These are phyloP conservation scores for Notocelia uddmanniana DNA, from an alignment of 2,888 invertebrate species.

Conservation along the genomic window DNA sequence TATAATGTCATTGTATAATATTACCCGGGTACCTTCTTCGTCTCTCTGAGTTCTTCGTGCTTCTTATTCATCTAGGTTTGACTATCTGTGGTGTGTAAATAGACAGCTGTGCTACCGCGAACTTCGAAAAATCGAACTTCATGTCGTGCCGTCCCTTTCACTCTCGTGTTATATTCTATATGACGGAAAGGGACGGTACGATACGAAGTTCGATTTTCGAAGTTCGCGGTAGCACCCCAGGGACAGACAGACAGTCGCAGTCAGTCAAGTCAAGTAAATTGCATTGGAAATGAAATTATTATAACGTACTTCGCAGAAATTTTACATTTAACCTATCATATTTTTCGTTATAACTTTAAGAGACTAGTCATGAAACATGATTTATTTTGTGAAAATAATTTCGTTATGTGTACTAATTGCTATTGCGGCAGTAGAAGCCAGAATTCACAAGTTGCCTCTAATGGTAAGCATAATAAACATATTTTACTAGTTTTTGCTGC, in stretches of 20 bases:
- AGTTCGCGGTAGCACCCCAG: no score
- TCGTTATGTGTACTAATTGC: slow-evolving; percentile 58
- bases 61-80: no score
- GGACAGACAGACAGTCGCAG: slow-evolving; percentile 7
- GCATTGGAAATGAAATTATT: slow-evolving; percentile 19
- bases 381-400: slow-evolving; percentile 58
- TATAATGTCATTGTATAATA: no score
- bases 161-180: no score
- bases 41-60: no score
- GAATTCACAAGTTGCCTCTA: slow-evolving; percentile 78
- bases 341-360: slow-evolving; percentile 20
- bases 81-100: no score
- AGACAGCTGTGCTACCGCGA: no score
- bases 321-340: slow-evolving; percentile 9
- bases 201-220: no score
- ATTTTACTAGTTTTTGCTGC: slow-evolving; percentile 27
- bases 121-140: no score
- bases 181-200: no score
- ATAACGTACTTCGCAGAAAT: slow-evolving; percentile 13
- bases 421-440: slow-evolving; percentile 64
- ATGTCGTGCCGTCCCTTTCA: no score
- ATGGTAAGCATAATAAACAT: slow-evolving; percentile 62
- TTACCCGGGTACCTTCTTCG: no score
- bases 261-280: slow-evolving; percentile 19
- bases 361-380: slow-evolving; percentile 48